Base-by-base conservation (phyloP, 2,113 vertebrate species). In the Polyodon spathula region DNA sequence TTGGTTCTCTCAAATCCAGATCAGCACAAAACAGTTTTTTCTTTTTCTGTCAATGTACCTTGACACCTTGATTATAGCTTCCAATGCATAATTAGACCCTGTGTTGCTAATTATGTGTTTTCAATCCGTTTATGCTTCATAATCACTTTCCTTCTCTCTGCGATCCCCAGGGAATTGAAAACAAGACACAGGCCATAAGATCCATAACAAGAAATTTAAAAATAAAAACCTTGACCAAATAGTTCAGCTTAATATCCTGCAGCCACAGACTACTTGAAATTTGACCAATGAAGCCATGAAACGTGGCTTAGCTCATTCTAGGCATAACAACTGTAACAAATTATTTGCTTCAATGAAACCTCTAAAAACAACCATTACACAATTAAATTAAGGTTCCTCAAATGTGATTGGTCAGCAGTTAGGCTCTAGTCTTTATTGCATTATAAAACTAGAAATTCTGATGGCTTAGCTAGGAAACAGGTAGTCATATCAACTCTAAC, bases 11-110 rank as follows among this genome's bases (percentile, higher is more conserved):
- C 27, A 27, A 27, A 27, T 27, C 27, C 27, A 27, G 27, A 27
- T 27, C 27, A 27, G 27, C 27, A 27, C 27, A 27, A 27, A 27
- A 27, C 1, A 27, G 27, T 3, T 27, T 27, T 27, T 14, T 27
- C 3, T 27, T 14, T 50, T n/a, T 50, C 53, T 65, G 63, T 66
- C 62, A 66, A 50, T 11, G 15, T 4, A 12, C 48, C 12, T n/a
- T 78, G 72, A 80, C 73, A 77, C 72, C 70, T 76, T 67, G 78
- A 73, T 82, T 74, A 80, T 74, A 5, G 8, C 53, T 73, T 75
- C 70, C 63, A 63, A 56, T 63, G 54, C 67, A 68, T 88, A 88
- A 86, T 86, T 78, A 84, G 69, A 86, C 72, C 76, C 73, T 78
- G 71, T 80, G 68, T 59, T 17, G 54, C 76, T 81, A 84, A 81